A percentile compares a stretch with the other conserved stretches of the same genome.
Evolutionary conservation across 2,113 vertebrate species (phyloP).

Genomic region (Paralichthys olivaceus): DNA sequence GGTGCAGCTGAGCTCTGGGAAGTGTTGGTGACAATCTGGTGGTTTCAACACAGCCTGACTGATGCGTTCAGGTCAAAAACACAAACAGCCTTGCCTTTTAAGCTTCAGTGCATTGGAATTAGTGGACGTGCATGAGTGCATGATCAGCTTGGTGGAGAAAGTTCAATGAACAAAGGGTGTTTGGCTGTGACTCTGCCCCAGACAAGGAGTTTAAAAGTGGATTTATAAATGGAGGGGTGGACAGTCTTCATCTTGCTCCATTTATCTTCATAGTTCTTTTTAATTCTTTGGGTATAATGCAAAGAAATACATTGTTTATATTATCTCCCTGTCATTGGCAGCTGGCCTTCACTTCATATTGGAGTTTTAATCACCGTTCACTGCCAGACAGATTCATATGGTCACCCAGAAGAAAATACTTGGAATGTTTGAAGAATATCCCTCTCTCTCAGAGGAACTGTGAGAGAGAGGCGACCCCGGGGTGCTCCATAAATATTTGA

Average conservation of each 20-base stretch:
- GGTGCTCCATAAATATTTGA: slow-evolving; percentile 77
- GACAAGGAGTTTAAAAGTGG: not conserved
- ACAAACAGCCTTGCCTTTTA: not conserved
- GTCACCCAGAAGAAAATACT: slow-evolving; percentile 18
- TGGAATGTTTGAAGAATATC: slow-evolving; percentile 22
- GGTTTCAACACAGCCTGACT: no score
- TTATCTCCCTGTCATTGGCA: not conserved
- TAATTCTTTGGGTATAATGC: not conserved
- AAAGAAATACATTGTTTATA: not conserved
- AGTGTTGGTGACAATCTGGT: no score
- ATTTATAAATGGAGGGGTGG: not conserved
- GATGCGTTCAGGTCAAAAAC: not conserved
- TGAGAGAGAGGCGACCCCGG: slow-evolving; percentile 16
- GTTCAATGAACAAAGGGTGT: not conserved
- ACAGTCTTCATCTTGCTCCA: not conserved
- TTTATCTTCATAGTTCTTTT: not conserved
- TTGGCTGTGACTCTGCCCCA: not conserved
- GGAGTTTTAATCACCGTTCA: not conserved
- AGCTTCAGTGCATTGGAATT: no score
- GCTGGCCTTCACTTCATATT: not conserved
- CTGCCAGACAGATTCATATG: not conserved
- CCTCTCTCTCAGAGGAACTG: not conserved
- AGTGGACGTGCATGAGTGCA: not conserved
- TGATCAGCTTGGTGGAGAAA: not conserved
- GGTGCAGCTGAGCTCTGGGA: no score